A percentile compares a stretch with the other conserved stretches of the same genome.
Conservation (phyloP, 2,797 vertebrate species). For the Danio aesculapii region DNA sequence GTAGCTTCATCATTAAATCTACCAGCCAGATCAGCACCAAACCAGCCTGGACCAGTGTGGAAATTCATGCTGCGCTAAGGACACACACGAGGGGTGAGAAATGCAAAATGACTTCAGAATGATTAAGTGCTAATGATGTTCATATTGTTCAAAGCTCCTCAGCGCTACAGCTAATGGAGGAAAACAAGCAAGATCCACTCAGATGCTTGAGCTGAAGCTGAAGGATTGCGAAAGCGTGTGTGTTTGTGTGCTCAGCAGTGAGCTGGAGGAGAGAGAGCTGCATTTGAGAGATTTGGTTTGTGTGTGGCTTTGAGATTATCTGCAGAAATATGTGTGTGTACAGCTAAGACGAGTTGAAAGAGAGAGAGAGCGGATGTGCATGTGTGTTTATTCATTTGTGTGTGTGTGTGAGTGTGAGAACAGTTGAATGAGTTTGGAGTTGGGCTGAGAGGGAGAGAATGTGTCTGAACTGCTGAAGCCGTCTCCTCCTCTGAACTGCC, state of each 20-base stretch:
- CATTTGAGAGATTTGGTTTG: constrained; percentile 35
- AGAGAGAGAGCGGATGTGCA: not conserved
- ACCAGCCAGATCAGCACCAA: constrained; percentile 31
- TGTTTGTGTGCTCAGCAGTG: constrained; percentile 34
- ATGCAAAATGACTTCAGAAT: constrained; percentile 36
- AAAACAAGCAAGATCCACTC: constrained; percentile 39
- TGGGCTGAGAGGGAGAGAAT: constrained; percentile 38
- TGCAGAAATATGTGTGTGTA: constrained; percentile 47
- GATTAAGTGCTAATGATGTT: constrained; percentile 52
- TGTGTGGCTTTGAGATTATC: constrained; percentile 53
- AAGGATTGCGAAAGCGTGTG: constrained; percentile 22
- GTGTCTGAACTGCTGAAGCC: constrained; percentile 55
- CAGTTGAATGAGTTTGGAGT: constrained; percentile 45
- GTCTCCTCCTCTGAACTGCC: constrained; percentile 55
- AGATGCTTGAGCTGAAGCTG: constrained; percentile 36
- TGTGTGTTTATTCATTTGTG: constrained; percentile 63
- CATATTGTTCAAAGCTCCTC: constrained; percentile 42
- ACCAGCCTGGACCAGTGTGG: constrained; percentile 26
- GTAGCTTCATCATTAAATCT: constrained; percentile 18
- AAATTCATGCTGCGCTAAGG: constrained; percentile 45
- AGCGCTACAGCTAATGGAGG: constrained; percentile 49
- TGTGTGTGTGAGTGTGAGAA: constrained; percentile 64
- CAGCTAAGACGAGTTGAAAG: constrained; percentile 58
- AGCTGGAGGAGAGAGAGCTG: constrained; percentile 30
- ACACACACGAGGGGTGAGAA: constrained; percentile 33